Evolutionary conservation across 1,140 invertebrate genomes (phyloP).

Genomic region (Musca vetustissima): DNA sequence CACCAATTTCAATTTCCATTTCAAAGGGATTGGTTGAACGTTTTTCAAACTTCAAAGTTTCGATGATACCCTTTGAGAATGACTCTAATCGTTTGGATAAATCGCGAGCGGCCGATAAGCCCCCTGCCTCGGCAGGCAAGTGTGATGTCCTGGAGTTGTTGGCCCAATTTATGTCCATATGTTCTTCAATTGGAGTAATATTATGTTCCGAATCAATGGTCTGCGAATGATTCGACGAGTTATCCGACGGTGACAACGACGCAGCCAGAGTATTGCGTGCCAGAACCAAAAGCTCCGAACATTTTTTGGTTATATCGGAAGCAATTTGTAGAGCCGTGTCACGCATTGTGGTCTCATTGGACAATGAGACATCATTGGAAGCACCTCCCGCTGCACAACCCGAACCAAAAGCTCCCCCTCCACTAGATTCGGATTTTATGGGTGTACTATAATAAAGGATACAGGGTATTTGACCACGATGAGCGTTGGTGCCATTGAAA

Average conservation of each 20-base stretch:
- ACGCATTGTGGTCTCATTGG: constrained; percentile 45
- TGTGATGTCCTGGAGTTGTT: constrained; percentile 50
- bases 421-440: constrained; percentile 39
- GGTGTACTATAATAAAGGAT: constrained; percentile 80
- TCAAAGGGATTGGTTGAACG: constrained; percentile 54
- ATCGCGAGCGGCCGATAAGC: constrained; percentile 46
- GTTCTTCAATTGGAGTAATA: constrained; percentile 55
- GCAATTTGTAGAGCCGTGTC: constrained; percentile 61
- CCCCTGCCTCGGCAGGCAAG: constrained; percentile 41
- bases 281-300: constrained; percentile 71
- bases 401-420: not conserved
- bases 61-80: constrained; percentile 54
- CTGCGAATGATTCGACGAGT: constrained; percentile 67
- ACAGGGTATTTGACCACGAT: constrained; percentile 91
- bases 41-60: constrained; percentile 54
- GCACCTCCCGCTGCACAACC: constrained; percentile 5
- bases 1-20: constrained; percentile 54
- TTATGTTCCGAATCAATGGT: constrained; percentile 56
- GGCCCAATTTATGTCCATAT: constrained; percentile 55
- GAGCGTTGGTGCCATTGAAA: constrained; percentile 92
- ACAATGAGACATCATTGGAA: not conserved
- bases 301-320: constrained; percentile 70
- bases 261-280: constrained; percentile 65
- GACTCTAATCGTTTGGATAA: constrained; percentile 53
- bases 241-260: constrained; percentile 56